These are phyloP conservation scores for Drosophila atripex DNA, from an alignment of 2,888 invertebrate species.

Conservation along the genomic window DNA sequence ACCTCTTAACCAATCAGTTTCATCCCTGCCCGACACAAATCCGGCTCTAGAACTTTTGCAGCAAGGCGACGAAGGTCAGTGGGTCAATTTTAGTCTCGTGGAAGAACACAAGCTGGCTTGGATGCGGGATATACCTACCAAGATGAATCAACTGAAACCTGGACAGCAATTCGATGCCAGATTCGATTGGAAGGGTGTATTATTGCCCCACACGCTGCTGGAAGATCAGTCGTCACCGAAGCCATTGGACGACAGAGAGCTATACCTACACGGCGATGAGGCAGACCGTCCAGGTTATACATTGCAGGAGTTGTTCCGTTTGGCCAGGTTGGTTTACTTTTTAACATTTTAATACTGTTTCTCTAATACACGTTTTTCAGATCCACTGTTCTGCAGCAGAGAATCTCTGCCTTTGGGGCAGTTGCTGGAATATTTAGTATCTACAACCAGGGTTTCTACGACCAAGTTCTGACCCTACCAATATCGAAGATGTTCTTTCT, in stretches of 20 bases:
- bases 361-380: constrained; percentile 71
- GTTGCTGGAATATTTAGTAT: constrained; percentile 91
- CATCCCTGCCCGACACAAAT: constrained; percentile 57
- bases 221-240: constrained; percentile 82
- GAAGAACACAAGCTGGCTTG: constrained; percentile 95
- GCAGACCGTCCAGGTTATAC: constrained; percentile 96
- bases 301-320: constrained; percentile 92
- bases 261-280: constrained; percentile 97
- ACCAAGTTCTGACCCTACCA: constrained; percentile 89
- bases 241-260: constrained; percentile 85
- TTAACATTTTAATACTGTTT: no score
- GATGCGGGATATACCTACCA: constrained; percentile 89
- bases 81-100: constrained; percentile 93
- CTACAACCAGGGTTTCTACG: constrained; percentile 90
- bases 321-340: constrained; percentile 85
- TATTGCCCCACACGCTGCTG: constrained; percentile 88
- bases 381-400: constrained; percentile 92
- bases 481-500: constrained; percentile 91
- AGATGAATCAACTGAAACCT: constrained; percentile 86
- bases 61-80: constrained; percentile 87
- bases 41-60: constrained; percentile 86
- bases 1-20: not conserved
- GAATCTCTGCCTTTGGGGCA: constrained; percentile 91
- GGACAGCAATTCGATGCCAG: constrained; percentile 90
- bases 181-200: constrained; percentile 92